Base-by-base conservation (phyloP, 2,888 invertebrate genomes). In the Drosophila maculinotata region DNA sequence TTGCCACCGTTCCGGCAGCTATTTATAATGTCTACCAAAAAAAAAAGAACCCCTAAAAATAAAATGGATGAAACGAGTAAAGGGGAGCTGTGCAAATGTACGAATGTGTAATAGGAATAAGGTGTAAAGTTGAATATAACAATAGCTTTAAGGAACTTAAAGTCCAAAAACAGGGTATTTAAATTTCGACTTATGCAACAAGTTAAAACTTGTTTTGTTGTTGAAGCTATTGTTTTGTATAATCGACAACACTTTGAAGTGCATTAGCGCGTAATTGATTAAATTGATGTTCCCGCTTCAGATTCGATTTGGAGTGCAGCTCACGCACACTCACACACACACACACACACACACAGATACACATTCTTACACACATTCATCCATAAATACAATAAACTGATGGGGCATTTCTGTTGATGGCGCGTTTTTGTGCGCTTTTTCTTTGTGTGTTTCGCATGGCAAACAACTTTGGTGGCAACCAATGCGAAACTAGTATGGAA, bases 191-290 rank as follows among this genome's bases (percentile, higher is more conserved):
- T 10, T 10, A 20, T 45, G 30, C 30, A 20, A 45, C 45, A 45
- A 45, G 45, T 30, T 12, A 15, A 20, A 44, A 17, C 30, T 12
- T 31, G 12, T 31, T 44, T 17, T 17, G 10, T 35, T 14, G 47
- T 36, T 53, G 6, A 26, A 15, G 33, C 38, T 57, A 59, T 70
- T 73, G 68, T 58, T 64, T 68, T 57, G 53, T 57, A 52, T 69
- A 62, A 69, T 52, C 41, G 49, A 56, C 52, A 51, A 14, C 31
- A 65, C 65, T 69, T 76, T 64, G 52, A 62, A 69, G 76, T 72
- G 69, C 75, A 75, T 72, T 65, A 65, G 69, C 57, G 72, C 72
- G 76, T 60, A 69, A 72, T 76, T 76, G 75, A 75, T 76, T 72
- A 52, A 72, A 75, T 76, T 76, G 69, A 69, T 62, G 56, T 69